phyloP scores from a whole-genome alignment of 2,888 invertebrate genomes.

The Lycia hirtaria region DNA sequence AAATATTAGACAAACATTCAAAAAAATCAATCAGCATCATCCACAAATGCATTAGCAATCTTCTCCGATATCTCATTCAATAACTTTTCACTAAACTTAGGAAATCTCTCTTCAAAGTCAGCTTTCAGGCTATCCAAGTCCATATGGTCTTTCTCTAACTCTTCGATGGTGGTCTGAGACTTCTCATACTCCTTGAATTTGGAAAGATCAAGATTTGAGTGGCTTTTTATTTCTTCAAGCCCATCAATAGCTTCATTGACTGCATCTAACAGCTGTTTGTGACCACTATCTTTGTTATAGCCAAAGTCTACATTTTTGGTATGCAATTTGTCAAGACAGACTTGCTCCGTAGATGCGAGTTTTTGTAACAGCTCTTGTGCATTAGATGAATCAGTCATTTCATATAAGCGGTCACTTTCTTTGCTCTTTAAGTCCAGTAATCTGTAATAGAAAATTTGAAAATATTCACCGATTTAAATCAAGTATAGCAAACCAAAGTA shows the following conservation, averaged over 20 bases:
- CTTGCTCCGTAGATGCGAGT: constrained; percentile 56
- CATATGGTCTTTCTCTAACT: constrained; percentile 58
- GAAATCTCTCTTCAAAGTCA: constrained; percentile 68
- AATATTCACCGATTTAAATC: too few relatives aligned
- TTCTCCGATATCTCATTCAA: constrained; percentile 69
- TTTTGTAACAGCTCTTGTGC: constrained; percentile 53
- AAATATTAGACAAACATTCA: neutral
- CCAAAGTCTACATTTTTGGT: constrained; percentile 74
- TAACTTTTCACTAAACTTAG: constrained; percentile 66
- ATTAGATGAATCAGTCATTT: constrained; percentile 58
- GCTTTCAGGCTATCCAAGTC: constrained; percentile 63
- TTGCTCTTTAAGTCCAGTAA: constrained; percentile 63
- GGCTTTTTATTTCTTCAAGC: constrained; percentile 69
- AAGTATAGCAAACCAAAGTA: too few relatives aligned
- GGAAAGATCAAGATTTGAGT: constrained; percentile 62
- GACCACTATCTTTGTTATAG: constrained; percentile 64
- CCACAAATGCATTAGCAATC: constrained; percentile 60
- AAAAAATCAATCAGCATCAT: constrained; percentile 44
- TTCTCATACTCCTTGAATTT: constrained; percentile 67
- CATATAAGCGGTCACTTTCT: constrained; percentile 59
- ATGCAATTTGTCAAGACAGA: constrained; percentile 62
- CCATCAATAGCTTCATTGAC: constrained; percentile 74
- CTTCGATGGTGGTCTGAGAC: constrained; percentile 51
- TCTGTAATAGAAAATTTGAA: constrained; percentile 53
- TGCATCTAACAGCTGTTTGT: constrained; percentile 70